Evolutionary conservation across 2,113 vertebrate species (phyloP).

Genomic region (Ageneiosus marmoratus): DNA sequence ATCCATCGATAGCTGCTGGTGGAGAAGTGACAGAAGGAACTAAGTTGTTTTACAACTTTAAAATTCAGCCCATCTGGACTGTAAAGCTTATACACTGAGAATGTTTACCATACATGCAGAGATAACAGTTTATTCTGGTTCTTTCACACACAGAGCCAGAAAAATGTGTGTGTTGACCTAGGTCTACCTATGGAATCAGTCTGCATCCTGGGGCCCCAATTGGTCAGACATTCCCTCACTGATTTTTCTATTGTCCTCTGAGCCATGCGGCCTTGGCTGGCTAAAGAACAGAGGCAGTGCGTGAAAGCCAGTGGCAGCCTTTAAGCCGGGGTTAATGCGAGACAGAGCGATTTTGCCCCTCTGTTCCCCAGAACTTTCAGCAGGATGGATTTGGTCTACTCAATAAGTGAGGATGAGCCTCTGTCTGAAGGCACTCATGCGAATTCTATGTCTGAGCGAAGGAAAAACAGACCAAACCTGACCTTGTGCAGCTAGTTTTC

Average conservation of each 20-base stretch:
- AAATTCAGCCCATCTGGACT: background rate
- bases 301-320: constrained; percentile 30
- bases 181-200: constrained; percentile 47
- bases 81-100: background rate
- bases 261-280: constrained; percentile 5
- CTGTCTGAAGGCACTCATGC: constrained; percentile 51
- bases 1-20: background rate
- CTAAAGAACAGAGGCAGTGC: constrained; percentile 33
- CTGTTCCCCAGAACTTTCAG: constrained; percentile 31
- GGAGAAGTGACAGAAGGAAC: background rate
- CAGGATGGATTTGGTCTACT: constrained; percentile 40
- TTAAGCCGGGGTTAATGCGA: constrained; percentile 48
- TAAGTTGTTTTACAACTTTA: background rate
- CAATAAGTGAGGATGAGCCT: constrained; percentile 22
- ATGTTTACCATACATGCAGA: constrained; percentile 1
- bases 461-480: constrained; percentile 28
- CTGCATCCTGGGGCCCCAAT: constrained; percentile 48
- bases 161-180: constrained; percentile 51
- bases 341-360: background rate
- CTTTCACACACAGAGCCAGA: constrained; percentile 38
- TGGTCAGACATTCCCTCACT: constrained; percentile 45
- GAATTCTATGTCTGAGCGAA: constrained; percentile 48
- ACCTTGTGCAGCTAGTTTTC: background rate
- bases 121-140: background rate
- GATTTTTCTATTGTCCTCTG: constrained; percentile 41